Percentiles rank a stretch among this genome's conserved stretches.
phyloP scores from a whole-genome alignment of 1,140 invertebrate species.

The Zaprionus ornatus region DNA sequence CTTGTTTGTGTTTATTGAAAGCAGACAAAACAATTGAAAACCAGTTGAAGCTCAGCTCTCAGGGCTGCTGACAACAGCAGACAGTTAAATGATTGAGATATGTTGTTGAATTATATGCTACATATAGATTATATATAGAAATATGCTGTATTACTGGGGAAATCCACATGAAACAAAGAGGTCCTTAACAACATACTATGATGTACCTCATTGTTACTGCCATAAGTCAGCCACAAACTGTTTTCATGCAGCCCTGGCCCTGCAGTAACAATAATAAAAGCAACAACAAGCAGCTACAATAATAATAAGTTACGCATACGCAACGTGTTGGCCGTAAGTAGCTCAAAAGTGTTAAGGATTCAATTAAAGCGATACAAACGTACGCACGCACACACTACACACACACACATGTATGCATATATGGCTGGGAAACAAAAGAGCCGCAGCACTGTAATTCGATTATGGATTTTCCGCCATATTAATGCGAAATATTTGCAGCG shows the following conservation, averaged over 20 bases:
- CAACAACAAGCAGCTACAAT: constrained; percentile 48
- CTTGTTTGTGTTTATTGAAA: constrained; percentile 71
- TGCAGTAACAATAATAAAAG: constrained; percentile 44
- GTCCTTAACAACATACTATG: neutral
- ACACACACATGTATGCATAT: constrained; percentile 21
- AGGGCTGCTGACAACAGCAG: constrained; percentile 52
- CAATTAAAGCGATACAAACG: constrained; percentile 80
- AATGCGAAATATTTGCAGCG: constrained; percentile 79
- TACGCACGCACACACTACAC: constrained; percentile 26
- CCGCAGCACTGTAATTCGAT: constrained; percentile 78
- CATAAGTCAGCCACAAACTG: neutral
- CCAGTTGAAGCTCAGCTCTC: constrained; percentile 24
- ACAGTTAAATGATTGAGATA: neutral
- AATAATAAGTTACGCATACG: constrained; percentile 78
- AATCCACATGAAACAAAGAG: neutral
- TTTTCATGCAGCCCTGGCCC: constrained; percentile 32
- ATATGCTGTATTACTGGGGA: neutral
- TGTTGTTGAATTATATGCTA: neutral
- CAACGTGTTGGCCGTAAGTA: constrained; percentile 79
- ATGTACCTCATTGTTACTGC: neutral
- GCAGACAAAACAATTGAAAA: constrained; percentile 79
- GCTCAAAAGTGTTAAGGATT: constrained; percentile 82
- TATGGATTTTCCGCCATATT: constrained; percentile 82
- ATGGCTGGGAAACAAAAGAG: constrained; percentile 73
- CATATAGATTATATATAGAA: neutral